Conservation (phyloP, 2,888 invertebrate genomes). For the Gryllus longicercus region DNA sequence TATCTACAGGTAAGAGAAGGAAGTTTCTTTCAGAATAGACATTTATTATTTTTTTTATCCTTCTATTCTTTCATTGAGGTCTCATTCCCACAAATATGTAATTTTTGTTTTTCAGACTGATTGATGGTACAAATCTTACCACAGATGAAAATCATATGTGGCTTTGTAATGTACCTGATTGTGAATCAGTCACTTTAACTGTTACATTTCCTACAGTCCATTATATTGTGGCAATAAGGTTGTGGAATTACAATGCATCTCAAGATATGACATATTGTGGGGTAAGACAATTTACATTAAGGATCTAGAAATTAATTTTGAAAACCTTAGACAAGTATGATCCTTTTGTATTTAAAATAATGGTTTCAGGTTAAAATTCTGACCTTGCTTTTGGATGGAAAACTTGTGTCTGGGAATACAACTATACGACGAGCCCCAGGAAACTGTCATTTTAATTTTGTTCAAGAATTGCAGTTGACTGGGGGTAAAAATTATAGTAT, state of each 20-base stretch:
- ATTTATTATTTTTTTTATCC: neutral
- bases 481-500: neutral
- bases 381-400: conserved; percentile 44
- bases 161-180: conserved; percentile 52
- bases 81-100: neutral
- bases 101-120: conserved; percentile 48
- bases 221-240: conserved; percentile 49
- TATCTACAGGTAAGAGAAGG: conserved; percentile 31
- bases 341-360: neutral
- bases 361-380: conserved; percentile 44
- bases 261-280: conserved; percentile 65
- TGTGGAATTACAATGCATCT: conserved; percentile 81
- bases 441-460: conserved; percentile 71
- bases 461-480: conserved; percentile 57
- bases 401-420: conserved; percentile 52
- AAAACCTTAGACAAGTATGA: too few species aligned
- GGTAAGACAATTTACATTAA: conserved; percentile 46
- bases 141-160: conserved; percentile 65
- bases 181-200: conserved; percentile 44
- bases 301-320: neutral
- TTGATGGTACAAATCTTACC: conserved; percentile 68
- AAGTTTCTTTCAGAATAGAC: neutral
- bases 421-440: conserved; percentile 70
- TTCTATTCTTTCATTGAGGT: neutral
- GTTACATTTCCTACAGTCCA: conserved; percentile 41